Percentiles rank a stretch among this genome's conserved stretches.
These are phyloP conservation scores for Pangasianodon gigas DNA, from an alignment of 2,113 vertebrate species.

Conservation along the genomic window DNA sequence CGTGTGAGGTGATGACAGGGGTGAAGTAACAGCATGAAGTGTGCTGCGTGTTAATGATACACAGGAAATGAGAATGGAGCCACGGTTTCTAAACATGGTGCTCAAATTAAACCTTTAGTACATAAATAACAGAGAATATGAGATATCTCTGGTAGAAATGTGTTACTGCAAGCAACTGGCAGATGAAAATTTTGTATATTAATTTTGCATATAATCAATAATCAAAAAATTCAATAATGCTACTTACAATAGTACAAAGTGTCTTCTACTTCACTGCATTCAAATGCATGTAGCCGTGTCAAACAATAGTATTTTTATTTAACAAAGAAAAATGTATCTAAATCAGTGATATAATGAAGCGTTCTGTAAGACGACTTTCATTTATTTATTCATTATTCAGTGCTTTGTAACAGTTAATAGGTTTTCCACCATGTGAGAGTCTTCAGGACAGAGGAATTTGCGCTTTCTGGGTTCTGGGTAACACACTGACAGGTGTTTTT, in stretches of 20 bases:
- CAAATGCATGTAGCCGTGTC: not conserved
- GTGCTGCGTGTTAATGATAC: constrained; percentile 38
- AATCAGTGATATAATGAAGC: not conserved
- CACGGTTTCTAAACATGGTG: constrained; percentile 48
- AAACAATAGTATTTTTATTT: not conserved
- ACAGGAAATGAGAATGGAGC: constrained; percentile 51
- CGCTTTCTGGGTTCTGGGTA: not conserved
- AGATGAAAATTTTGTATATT: not conserved
- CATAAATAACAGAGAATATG: not conserved
- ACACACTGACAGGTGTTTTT: too few species aligned
- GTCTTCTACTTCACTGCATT: not conserved
- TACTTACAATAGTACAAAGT: not conserved
- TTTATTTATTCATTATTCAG: not conserved
- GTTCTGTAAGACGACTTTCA: not conserved
- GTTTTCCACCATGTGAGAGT: not conserved
- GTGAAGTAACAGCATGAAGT: constrained; percentile 34
- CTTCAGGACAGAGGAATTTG: not conserved
- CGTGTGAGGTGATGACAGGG: constrained; percentile 49
- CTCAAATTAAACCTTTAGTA: constrained; percentile 13
- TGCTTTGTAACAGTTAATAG: not conserved
- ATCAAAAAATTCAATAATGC: not conserved
- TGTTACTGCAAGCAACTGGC: not conserved
- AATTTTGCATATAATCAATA: not conserved
- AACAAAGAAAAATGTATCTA: not conserved
- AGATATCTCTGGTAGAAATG: not conserved